Percentiles rank a stretch among this genome's conserved stretches.
These are phyloP conservation scores for Polydrusus cervinus DNA, from an alignment of 2,888 invertebrate species.

Conservation along the genomic window DNA sequence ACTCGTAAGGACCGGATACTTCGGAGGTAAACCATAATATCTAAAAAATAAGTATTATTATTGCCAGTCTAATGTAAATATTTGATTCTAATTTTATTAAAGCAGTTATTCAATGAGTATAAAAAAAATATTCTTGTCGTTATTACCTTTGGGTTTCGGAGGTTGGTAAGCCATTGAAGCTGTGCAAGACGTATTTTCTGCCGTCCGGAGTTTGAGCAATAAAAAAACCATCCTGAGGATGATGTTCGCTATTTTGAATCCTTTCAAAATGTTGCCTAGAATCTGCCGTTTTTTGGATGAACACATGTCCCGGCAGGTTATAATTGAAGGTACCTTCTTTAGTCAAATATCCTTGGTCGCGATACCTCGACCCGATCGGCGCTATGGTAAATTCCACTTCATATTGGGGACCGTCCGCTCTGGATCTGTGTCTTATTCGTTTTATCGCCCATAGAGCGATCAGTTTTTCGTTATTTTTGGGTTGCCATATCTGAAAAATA, in stretches of 20 bases:
- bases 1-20: neutral
- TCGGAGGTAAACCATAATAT: slow-evolving; percentile 18
- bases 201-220: slow-evolving; percentile 61
- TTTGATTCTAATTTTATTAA: too few species aligned
- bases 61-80: too few species aligned
- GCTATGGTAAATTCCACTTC: slow-evolving; percentile 81
- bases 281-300: slow-evolving; percentile 71
- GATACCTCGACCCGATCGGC: slow-evolving; percentile 69
- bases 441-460: slow-evolving; percentile 82
- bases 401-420: slow-evolving; percentile 71
- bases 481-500: slow-evolving; percentile 57
- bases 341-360: slow-evolving; percentile 35
- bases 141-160: slow-evolving; percentile 43
- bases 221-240: slow-evolving; percentile 55
- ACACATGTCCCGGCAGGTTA: slow-evolving; percentile 76
- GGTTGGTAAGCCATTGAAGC: slow-evolving; percentile 59
- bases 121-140: too few species aligned
- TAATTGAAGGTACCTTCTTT: slow-evolving; percentile 66
- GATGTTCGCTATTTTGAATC: slow-evolving; percentile 49
- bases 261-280: slow-evolving; percentile 43
- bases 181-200: slow-evolving; percentile 62
- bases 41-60: neutral
- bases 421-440: slow-evolving; percentile 77
- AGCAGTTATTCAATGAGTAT: too few species aligned
- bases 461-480: slow-evolving; percentile 67